A percentile compares a stretch with the other conserved stretches of the same genome.
Conservation (phyloP, 2,113 vertebrate genomes). For the Illadopsis cleaveri region DNA sequence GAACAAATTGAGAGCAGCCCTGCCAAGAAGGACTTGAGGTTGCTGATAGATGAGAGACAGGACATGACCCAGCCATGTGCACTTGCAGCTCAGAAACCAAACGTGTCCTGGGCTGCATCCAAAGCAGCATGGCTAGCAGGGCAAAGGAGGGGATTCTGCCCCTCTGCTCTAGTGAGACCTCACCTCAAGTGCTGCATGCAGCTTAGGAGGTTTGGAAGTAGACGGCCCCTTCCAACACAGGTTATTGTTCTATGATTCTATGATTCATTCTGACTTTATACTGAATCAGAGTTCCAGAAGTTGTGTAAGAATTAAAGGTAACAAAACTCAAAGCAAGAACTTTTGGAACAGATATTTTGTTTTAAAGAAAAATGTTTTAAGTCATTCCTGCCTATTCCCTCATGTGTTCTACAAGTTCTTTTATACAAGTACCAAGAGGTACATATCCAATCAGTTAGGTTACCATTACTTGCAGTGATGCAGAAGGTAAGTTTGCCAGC, state of each 20-base stretch:
- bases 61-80: background rate
- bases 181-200: background rate
- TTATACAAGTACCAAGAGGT: background rate
- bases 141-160: background rate
- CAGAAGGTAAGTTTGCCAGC: background rate
- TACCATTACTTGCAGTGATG: background rate
- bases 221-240: background rate
- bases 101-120: background rate
- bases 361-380: background rate
- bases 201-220: background rate
- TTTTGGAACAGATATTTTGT: background rate
- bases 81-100: background rate
- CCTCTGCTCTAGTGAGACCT: background rate
- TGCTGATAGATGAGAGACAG: background rate
- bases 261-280: background rate
- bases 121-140: rapidly evolving
- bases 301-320: background rate
- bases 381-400: background rate
- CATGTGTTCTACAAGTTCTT: background rate
- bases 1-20: background rate
- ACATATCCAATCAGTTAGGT: background rate
- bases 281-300: background rate
- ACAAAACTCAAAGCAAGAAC: background rate
- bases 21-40: rapidly evolving
- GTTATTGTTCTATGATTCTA: background rate